Evolutionary conservation across 2,888 invertebrate genomes (phyloP).

Genomic region (Catocala fraxini): DNA sequence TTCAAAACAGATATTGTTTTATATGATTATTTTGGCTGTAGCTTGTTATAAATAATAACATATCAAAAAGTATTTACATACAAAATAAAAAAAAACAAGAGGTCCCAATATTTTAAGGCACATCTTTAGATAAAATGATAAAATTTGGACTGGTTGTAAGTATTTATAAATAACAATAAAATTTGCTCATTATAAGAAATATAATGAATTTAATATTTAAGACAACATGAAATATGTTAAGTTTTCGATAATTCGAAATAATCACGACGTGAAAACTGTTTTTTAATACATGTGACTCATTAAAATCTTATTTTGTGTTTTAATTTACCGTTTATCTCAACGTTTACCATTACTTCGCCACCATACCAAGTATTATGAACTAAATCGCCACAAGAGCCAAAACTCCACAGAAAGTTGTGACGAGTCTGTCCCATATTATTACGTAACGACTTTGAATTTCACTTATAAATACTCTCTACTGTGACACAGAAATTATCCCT

Average conservation of each 20-base stretch:
- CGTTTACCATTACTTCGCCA: not conserved
- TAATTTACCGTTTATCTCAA: constrained; percentile 25
- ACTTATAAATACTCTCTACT: no score
- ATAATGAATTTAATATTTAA: constrained; percentile 53
- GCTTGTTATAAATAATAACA: no score
- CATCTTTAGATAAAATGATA: constrained; percentile 20
- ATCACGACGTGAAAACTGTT: constrained; percentile 52
- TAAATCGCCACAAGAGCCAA: no score
- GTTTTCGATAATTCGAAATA: constrained; percentile 44
- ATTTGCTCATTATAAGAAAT: constrained; percentile 62
- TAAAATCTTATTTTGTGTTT: constrained; percentile 46
- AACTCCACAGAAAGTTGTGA: no score
- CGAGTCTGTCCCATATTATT: no score
- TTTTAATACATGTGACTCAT: constrained; percentile 74
- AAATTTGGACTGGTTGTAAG: constrained; percentile 49
- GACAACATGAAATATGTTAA: constrained; percentile 46
- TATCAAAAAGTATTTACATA: constrained; percentile 30
- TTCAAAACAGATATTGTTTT: no score
- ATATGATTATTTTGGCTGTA: no score
- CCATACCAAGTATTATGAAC: no score
- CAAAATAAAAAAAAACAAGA: constrained; percentile 9
- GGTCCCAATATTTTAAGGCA: no score
- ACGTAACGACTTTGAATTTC: no score
- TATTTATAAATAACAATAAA: constrained; percentile 36
- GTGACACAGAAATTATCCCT: no score